Evolutionary conservation across 2,113 vertebrate genomes (phyloP), one percentile per base, ranked within the genome.

Genomic region (Gasterosteus nipponicus): DNA sequence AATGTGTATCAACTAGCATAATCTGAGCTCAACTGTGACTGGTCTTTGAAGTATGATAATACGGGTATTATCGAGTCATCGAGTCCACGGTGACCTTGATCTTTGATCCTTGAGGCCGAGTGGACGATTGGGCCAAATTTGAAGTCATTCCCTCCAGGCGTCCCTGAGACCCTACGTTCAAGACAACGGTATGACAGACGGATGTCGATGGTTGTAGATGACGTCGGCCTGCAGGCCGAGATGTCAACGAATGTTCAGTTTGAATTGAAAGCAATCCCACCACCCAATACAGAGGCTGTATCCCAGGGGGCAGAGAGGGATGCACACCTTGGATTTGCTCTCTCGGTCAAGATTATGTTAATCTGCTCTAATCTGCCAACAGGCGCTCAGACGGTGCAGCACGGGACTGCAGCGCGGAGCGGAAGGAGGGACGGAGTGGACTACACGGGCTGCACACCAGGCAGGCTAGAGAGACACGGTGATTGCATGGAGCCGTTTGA

Each of bases 331-430:
- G 87, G 89, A 91, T 90, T 89, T 87, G 19, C 77, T 71, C 82
- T 78, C 86, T 77, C 69, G 49, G 0, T 78, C 72, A 53, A 89
- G 92, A 93, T 93, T 92, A 93, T 71, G 83, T 77, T 90, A 93
- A 92, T 92, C 90, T 86, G 75, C 86, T 87, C 42, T 92, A 92
- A 92, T 92, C 90, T 76, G 73, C 75, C 7, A 72, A 80, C 85
- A 82, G 85, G 79, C 68, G 51, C 60, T 84, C 63, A 31, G 57
- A 42, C 47, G 8, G 80, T 81, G 29, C 57, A 47, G 72, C 47
- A 80, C 46, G 29, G 70, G 73, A 69, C 69, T 65, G 41, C 75
- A 47, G 73, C n/a, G 4, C 63, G 49, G 60, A 79, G 61, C 41
- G 72, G 69, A 69, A 51, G 58, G 65, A 69, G 63, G 26, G 35